A percentile compares a stretch with the other conserved stretches of the same genome.
These are phyloP conservation scores for Megalops atlanticus DNA, from an alignment of 2,113 vertebrate genomes.

Conservation along the genomic window DNA sequence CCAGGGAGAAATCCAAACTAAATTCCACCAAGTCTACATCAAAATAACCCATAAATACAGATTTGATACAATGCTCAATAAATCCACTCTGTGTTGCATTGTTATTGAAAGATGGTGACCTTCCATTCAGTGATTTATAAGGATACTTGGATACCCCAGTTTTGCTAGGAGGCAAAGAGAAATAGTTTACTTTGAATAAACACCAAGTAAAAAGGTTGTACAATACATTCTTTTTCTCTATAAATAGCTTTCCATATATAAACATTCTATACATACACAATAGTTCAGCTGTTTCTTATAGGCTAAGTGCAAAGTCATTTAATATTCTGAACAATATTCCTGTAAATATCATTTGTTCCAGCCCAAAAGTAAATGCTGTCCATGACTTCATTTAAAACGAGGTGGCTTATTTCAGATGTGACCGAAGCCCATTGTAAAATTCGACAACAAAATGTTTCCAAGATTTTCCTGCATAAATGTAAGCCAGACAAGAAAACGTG, in stretches of 20 bases:
- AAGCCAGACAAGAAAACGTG: slow-evolving; percentile 17
- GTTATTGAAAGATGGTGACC: slow-evolving; percentile 31
- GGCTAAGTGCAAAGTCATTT: slow-evolving; percentile 23
- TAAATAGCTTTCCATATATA: slow-evolving; percentile 70
- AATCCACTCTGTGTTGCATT: slow-evolving; percentile 29
- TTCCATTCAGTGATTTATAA: slow-evolving; percentile 34
- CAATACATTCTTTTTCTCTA: slow-evolving; percentile 69
- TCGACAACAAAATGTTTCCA: background rate
- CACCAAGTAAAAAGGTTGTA: slow-evolving; percentile 55
- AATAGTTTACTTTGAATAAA: slow-evolving; percentile 65
- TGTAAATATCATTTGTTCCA: slow-evolving; percentile 16
- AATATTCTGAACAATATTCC: background rate
- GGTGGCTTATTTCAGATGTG: slow-evolving; percentile 20
- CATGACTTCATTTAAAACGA: slow-evolving; percentile 34
- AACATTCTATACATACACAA: slow-evolving; percentile 59
- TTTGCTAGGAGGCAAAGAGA: slow-evolving; percentile 35
- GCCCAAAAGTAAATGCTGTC: slow-evolving; percentile 18
- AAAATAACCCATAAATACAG: slow-evolving; percentile 28
- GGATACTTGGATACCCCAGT: slow-evolving; percentile 40
- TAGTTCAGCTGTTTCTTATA: slow-evolving; percentile 62
- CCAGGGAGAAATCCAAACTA: slow-evolving; percentile 8
- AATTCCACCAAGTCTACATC: slow-evolving; percentile 39
- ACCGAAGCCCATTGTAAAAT: background rate
- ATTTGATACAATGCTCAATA: slow-evolving; percentile 28
- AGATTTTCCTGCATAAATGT: slow-evolving; percentile 32